Evolutionary conservation across 2,797 vertebrate genomes (phyloP).

Genomic region (Hapalemur alaotrensis): DNA sequence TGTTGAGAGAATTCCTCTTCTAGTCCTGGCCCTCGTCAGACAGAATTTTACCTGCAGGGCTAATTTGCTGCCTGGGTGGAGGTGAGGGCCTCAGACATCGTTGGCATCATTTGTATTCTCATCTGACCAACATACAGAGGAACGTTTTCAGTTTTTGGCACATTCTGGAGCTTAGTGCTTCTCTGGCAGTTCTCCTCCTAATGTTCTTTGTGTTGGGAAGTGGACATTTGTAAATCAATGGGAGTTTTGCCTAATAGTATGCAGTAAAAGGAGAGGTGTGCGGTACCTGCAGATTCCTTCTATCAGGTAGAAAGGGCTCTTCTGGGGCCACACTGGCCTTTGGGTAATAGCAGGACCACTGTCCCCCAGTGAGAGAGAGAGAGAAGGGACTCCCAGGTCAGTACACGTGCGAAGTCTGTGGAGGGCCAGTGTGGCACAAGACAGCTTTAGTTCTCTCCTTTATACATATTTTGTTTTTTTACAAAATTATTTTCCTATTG

Average conservation of each 20-base stretch:
- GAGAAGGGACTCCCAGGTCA: neutral
- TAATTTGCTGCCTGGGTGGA: neutral
- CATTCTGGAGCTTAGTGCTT: neutral
- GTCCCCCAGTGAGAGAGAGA: neutral
- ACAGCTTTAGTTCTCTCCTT: neutral
- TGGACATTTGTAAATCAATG: slow-evolving; percentile 11
- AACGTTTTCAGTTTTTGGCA: neutral
- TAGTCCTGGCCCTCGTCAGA: no score
- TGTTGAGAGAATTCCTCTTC: neutral
- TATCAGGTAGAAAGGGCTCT: neutral
- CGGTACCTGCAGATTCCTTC: neutral
- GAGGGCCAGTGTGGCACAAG: neutral
- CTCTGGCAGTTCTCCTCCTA: neutral
- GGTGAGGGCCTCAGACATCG: neutral
- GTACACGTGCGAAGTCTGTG: neutral
- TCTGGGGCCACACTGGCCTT: neutral
- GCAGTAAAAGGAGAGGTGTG: neutral
- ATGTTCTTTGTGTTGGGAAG: slow-evolving; percentile 9
- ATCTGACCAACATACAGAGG: neutral
- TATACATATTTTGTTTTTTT: neutral
- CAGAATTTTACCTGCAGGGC: neutral
- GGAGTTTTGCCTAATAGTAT: neutral
- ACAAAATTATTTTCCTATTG: neutral
- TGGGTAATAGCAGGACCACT: neutral
- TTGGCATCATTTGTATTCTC: neutral